phyloP scores from a whole-genome alignment of 2,113 vertebrate genomes.

The Piprites chloris region DNA sequence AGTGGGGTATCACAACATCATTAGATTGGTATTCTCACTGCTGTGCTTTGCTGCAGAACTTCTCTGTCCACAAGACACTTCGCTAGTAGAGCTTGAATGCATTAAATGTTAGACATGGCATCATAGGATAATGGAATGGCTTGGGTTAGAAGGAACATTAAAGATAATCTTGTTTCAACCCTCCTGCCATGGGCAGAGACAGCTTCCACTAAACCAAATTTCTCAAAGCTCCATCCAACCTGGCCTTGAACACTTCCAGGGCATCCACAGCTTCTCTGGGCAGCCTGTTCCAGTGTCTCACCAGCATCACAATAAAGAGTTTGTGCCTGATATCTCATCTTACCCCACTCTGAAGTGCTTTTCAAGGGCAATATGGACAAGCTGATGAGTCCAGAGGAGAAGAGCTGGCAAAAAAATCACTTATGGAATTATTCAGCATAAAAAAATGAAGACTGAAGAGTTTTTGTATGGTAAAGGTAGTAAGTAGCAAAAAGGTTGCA shows the following conservation, averaged over 20 bases:
- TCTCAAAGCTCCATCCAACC: neutral
- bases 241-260: neutral
- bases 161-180: neutral
- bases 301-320: neutral
- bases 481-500: neutral
- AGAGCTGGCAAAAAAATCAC: neutral
- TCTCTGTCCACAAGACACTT: neutral
- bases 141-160: neutral
- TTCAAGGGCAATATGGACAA: neutral
- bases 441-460: neutral
- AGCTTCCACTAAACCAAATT: neutral
- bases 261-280: neutral
- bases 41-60: neutral
- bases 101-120: neutral
- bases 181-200: neutral
- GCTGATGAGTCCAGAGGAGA: neutral
- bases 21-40: neutral
- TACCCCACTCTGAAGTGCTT: neutral
- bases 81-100: neutral
- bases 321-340: neutral
- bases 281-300: neutral
- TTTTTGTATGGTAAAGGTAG: neutral
- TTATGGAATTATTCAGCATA: neutral
- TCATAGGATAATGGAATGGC: neutral
- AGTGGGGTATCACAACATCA: neutral